These are phyloP conservation scores for Actenoides lindsayi DNA, from an alignment of 2,113 vertebrate species.

Conservation along the genomic window DNA sequence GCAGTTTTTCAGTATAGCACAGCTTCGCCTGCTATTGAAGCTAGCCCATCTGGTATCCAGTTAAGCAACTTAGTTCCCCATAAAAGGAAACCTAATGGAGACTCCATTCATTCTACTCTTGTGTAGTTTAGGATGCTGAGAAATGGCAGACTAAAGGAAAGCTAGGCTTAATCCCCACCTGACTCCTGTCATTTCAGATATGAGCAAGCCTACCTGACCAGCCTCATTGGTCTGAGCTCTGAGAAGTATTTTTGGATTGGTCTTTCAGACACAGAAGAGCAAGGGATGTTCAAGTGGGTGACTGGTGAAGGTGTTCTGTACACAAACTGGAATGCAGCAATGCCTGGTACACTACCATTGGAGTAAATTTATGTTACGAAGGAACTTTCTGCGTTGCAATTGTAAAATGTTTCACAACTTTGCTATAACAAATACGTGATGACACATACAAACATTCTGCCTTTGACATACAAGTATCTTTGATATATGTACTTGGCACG, in stretches of 20 bases:
- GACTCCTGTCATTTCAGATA: slow-evolving; percentile 76
- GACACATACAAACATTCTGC: not conserved
- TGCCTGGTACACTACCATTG: slow-evolving; percentile 83
- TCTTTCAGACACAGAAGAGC: slow-evolving; percentile 78
- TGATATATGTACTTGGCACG: rapidly evolving
- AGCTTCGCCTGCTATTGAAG: not conserved
- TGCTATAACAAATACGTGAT: not conserved
- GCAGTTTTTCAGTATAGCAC: not conserved
- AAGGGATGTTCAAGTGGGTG: slow-evolving; percentile 81
- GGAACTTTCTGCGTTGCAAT: not conserved
- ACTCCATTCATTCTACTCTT: not conserved
- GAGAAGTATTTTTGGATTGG: slow-evolving; percentile 93
- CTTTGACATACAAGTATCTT: not conserved
- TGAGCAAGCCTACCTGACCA: slow-evolving; percentile 91
- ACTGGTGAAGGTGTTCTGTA: slow-evolving; percentile 77
- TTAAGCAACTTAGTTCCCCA: not conserved
- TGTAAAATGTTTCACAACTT: not conserved
- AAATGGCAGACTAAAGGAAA: not conserved
- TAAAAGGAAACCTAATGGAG: not conserved
- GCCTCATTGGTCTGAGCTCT: slow-evolving; percentile 85
- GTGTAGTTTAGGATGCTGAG: not conserved
- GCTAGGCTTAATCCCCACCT: not conserved
- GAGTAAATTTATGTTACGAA: not conserved
- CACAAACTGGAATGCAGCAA: slow-evolving; percentile 87
- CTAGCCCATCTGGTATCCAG: not conserved